Evolutionary conservation across 2,797 vertebrate genomes (phyloP), one percentile per base, ranked within the genome.

Genomic region (Enteromius thamalakanensis): DNA sequence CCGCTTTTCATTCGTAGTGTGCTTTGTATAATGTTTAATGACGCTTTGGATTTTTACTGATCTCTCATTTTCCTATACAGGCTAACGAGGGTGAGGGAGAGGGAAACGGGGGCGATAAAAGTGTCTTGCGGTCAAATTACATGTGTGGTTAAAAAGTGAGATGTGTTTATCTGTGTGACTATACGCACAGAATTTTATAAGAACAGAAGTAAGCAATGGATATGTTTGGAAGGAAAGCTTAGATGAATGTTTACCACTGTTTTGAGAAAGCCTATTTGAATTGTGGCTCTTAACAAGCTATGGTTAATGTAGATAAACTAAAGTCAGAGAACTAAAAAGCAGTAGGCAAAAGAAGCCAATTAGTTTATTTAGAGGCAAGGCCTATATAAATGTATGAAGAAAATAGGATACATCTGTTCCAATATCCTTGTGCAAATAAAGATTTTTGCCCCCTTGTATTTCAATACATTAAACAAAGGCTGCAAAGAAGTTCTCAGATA

Each of bases 1-100:
- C 88, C 86, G 88, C 90, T 92, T 93, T 91, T 92, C 90, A 89
- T 92, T 94, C 88, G 74, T 85, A 90, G 85, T 89, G 89, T 90
- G 91, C 86, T 88, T 90, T 94, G 93, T 92, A 92, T 91, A 89
- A 89, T 91, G 89, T 93, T 93, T 94, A 94, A 94, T 94, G 92
- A 94, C 88, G 87, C 91, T 91, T 89, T 90, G 90, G 90, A 88
- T 92, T 93, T 95, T 95, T 93, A 93, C 92, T 88, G 90, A 92
- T 92, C 92, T 91, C 87, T 91, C 88, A 86, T 91, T 92, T 93
- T 91, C 91, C 86, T 80, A 87, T 74, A 47, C 70, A 34, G 47
- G 71, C 81, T 89, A 94, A 95, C 91, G 82, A 93, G 87, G 75
- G 58, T 47, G 74, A 81, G 90, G 85, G 82, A 62, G 78, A 87